Evolutionary conservation across 2,113 vertebrate species (phyloP), one percentile per base, ranked within the genome.

Genomic region (Chaetops frenatus): DNA sequence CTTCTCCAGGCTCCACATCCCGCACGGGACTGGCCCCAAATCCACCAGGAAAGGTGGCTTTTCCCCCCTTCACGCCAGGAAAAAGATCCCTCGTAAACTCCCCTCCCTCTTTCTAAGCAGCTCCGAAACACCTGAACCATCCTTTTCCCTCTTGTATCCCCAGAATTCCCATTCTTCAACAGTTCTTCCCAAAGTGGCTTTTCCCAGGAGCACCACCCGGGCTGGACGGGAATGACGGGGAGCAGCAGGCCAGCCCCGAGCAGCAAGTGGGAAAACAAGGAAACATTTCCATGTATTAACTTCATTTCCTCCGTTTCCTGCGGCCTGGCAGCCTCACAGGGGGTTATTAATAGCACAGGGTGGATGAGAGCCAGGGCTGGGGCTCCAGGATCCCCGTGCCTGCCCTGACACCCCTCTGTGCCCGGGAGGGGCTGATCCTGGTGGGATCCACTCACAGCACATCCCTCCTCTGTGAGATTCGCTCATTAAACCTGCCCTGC

Each of bases 251-350:
- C 66, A 42, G 73, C 17, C 50, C 82, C 1, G 13, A 58, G 66
- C 80, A 33, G 48, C 86, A 10, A 81, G 81, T 27, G n/a, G 86
- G 91, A 88, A 92, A 95, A 92, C 86, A 92, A 89, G 89, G 91
- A 92, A 88, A 95, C 89, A 57, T 95, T 97, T 95, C 95, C 96
- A 91, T 1, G 11, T 87, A 96, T 89, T 94, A 95, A 95, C 93
- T 94, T 87, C 78, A 74, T 65, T 97, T 96, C 94, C 95, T 97
- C 65, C 5, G 0, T 78, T 88, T 96, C 86, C 92, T 96, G 57
- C n/a, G 15, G 81, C 80, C 91, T 36, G 3, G 84, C 91, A 81
- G 93, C 77, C 73, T 38, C 16, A 0, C 44, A 9, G 53, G 11
- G 80, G 23, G 82, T 81, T 95, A 93, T 97, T 88, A 93, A 92